These are phyloP conservation scores for Ornithoptera priamus DNA, from an alignment of 2,888 invertebrate species.

Conservation along the genomic window DNA sequence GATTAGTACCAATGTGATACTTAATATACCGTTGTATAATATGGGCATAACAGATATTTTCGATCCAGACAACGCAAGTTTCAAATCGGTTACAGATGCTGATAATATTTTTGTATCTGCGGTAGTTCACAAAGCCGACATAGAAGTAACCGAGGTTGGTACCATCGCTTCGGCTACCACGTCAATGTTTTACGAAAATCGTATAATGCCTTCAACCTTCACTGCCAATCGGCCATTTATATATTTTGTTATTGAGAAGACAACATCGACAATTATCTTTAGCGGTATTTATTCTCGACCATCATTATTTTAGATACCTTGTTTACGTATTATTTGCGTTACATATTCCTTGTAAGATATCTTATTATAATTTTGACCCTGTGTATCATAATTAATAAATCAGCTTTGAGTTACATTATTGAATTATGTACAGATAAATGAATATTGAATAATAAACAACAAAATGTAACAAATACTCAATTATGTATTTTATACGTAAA, in stretches of 20 bases:
- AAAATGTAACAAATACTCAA: too few species aligned
- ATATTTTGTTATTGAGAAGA: slow-evolving; percentile 83
- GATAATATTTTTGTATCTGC: slow-evolving; percentile 79
- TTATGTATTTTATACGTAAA: too few species aligned
- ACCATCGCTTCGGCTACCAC: slow-evolving; percentile 83
- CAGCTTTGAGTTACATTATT: too few species aligned
- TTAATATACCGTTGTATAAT: slow-evolving; percentile 76
- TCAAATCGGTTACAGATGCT: slow-evolving; percentile 71
- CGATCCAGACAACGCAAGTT: slow-evolving; percentile 73
- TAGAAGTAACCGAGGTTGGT: slow-evolving; percentile 86
- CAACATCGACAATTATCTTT: slow-evolving; percentile 81
- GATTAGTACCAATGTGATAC: slow-evolving; percentile 78
- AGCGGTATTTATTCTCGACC: slow-evolving; percentile 77
- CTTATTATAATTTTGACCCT: too few species aligned
- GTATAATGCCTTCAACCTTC: slow-evolving; percentile 79
- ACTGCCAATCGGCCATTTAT: slow-evolving; percentile 82
- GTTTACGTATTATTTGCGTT: too few species aligned
- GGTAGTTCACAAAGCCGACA: slow-evolving; percentile 84
- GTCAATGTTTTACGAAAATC: slow-evolving; percentile 64
- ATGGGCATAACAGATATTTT: slow-evolving; percentile 86
- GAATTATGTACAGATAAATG: too few species aligned
- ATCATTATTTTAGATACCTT: slow-evolving; percentile 48
- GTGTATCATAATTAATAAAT: too few species aligned
- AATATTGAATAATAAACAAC: too few species aligned
- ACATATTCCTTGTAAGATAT: too few species aligned